Base-by-base conservation (phyloP, 2,113 vertebrate genomes). In the Lonchura striata region DNA sequence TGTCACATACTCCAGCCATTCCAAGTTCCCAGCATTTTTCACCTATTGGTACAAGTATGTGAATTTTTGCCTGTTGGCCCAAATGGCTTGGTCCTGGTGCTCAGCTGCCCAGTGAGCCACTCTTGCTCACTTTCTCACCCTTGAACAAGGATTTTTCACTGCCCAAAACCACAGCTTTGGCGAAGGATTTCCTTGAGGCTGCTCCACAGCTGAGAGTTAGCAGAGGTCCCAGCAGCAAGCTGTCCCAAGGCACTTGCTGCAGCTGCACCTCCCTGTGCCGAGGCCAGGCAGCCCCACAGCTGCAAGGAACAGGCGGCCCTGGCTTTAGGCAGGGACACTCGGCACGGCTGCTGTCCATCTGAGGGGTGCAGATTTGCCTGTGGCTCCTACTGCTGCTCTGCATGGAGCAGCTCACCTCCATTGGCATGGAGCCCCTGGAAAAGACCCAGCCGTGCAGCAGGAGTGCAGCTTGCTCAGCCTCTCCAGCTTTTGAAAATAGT, bases 361-460 rank as follows among this genome's bases (percentile, higher is more conserved):
- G 39, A 76, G 66, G 7, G 23, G 61, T 33, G 80, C 33, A n/a
- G 31, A 15, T 66, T 15, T 90, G 70, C 52, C n/a, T 13, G 52
- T 50, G 56, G 37, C 27, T 82, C 60, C 54, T 23, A 5, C 9
- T 28, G 19, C n/a, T 3, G 19, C 47, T 74, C 46, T 5, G 4
- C 15, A 23, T 2, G 5, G 85, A 77, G 79, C 64, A 30, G 42
- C 50, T 78, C 6, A 1, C 17, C 37, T 75, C 41, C 0, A 0
- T 15, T 0, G 0, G 47, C 0, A 0, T 0, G 37, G 35, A 68
- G 59, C 23, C 0, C 0, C 31, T 53, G 60, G 49, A 54, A 54
- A 39, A 39, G 57, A n/a, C 66, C 42, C 4, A 5, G 70, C 64
- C 72, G 64, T 5, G 3, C 49, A 54, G 85, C 35, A 33, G 64